Percentiles rank a stretch among this genome's conserved stretches.
These are phyloP conservation scores for Brachyopa scutellaris DNA, from an alignment of 2,888 invertebrate genomes.

Conservation along the genomic window DNA sequence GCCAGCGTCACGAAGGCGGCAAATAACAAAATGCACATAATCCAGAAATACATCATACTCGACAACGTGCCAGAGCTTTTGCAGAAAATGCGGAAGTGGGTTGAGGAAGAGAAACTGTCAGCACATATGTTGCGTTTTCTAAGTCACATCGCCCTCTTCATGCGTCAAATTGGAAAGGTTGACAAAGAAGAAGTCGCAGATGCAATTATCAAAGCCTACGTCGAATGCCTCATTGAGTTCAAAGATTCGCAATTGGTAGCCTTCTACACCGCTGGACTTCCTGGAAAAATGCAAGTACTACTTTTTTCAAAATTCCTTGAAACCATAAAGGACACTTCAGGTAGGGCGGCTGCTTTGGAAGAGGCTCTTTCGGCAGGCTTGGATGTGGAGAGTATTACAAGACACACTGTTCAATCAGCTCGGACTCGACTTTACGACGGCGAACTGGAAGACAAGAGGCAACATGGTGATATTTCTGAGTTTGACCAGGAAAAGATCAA, in stretches of 20 bases:
- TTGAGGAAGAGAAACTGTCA: conserved; percentile 83
- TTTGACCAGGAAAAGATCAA: conserved; percentile 89
- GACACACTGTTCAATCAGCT: conserved; percentile 91
- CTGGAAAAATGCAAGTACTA: conserved; percentile 84
- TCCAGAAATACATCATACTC: conserved; percentile 93
- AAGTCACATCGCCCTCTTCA: conserved; percentile 92
- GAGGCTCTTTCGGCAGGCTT: conserved; percentile 89
- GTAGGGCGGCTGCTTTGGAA: conserved; percentile 85
- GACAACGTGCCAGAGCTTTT: conserved; percentile 90
- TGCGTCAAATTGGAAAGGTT: conserved; percentile 90
- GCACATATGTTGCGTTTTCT: conserved; percentile 86
- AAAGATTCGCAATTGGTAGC: conserved; percentile 91
- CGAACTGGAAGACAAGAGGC: conserved; percentile 62
- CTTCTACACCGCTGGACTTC: conserved; percentile 91
- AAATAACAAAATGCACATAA: conserved; percentile 87
- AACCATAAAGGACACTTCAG: conserved; percentile 84
- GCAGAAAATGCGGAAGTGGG: conserved; percentile 87
- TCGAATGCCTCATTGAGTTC: conserved; percentile 87
- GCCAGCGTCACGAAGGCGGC: conserved; percentile 82
- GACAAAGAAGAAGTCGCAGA: conserved; percentile 88
- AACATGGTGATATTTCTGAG: conserved; percentile 84
- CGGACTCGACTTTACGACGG: conserved; percentile 78
- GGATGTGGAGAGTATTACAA: conserved; percentile 92
- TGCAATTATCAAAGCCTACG: conserved; percentile 89
- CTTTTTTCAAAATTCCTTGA: conserved; percentile 89